Evolutionary conservation across 2,888 invertebrate genomes (phyloP).

Genomic region (Ochropleura plecta): DNA sequence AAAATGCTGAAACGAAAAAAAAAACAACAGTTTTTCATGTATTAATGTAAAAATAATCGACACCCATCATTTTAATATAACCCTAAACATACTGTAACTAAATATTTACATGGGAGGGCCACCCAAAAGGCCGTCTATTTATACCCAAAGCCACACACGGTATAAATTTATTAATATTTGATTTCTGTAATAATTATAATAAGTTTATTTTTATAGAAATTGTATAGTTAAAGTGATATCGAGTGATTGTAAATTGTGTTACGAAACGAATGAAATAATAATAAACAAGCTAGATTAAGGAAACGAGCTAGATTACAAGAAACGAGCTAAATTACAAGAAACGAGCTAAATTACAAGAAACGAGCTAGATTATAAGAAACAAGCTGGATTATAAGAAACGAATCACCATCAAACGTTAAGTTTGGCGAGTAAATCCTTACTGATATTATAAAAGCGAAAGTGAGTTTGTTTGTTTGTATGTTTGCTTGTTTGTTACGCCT

Average conservation of each 20-base stretch:
- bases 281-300: no score
- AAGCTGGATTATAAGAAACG: no score
- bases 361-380: no score
- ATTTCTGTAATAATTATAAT: not conserved
- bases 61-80: not conserved
- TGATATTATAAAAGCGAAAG: no score
- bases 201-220: constrained; percentile 1
- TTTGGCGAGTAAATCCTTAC: no score
- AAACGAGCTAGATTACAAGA: no score
- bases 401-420: no score
- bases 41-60: not conserved
- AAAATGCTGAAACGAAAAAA: not conserved
- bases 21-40: not conserved
- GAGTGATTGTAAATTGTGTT: not conserved
- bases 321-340: no score
- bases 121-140: constrained; percentile 1
- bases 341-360: no score
- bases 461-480: no score
- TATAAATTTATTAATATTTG: constrained; percentile 9
- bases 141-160: constrained; percentile 4
- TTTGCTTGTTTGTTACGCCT: no score
- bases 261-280: not conserved
- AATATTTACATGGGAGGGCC: not conserved
- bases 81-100: not conserved
- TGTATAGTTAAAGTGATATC: not conserved